These are phyloP conservation scores for Holacanthella duospinosa DNA, from an alignment of 2,888 invertebrate genomes.

Conservation along the genomic window DNA sequence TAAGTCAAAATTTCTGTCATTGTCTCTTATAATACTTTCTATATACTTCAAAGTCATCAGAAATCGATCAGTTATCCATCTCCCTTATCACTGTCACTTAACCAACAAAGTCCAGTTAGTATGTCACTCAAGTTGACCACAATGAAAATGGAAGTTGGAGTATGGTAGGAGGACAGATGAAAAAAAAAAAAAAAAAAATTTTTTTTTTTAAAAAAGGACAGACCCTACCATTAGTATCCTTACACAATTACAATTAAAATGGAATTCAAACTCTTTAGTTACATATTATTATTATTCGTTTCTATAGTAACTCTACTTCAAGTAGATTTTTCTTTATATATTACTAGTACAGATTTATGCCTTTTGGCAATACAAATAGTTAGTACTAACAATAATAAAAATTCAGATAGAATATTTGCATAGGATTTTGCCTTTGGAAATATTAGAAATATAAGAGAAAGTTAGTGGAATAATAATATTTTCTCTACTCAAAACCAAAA, in stretches of 20 bases:
- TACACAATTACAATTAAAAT: background rate
- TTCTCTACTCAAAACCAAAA: too few species aligned
- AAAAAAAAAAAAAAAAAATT: too few species aligned
- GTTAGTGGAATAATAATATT: background rate
- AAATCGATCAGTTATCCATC: background rate
- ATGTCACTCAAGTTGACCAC: background rate
- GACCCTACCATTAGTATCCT: background rate
- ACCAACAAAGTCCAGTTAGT: too few species aligned
- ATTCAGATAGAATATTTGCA: background rate
- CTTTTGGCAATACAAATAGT: background rate
- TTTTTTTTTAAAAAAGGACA: too few species aligned
- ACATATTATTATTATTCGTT: too few species aligned
- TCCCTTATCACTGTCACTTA: background rate
- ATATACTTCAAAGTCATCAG: background rate
- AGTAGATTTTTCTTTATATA: too few species aligned
- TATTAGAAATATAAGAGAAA: background rate
- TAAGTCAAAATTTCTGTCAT: constrained; percentile 12
- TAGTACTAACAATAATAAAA: too few species aligned
- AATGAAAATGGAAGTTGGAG: background rate
- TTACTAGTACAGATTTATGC: background rate
- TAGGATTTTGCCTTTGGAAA: background rate
- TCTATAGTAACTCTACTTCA: too few species aligned
- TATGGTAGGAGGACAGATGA: too few species aligned
- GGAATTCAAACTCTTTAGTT: too few species aligned
- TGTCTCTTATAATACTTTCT: background rate